These are phyloP conservation scores for Rhinophrynus dorsalis DNA, from an alignment of 2,797 vertebrate species.

Conservation along the genomic window DNA sequence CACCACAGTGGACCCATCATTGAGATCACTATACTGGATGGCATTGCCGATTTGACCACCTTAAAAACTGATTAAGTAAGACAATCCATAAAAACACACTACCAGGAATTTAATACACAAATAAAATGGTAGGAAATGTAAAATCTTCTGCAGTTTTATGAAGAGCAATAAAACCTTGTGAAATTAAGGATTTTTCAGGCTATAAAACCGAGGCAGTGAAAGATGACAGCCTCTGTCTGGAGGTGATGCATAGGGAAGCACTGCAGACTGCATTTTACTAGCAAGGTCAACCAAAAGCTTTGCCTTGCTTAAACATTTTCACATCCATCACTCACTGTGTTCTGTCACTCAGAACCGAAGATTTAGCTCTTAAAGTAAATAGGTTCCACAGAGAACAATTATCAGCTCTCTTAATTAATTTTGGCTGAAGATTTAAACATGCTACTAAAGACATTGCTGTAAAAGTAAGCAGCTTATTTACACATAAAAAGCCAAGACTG, in stretches of 20 bases:
- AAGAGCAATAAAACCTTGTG: slow-evolving; percentile 53
- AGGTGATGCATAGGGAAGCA: slow-evolving; percentile 23
- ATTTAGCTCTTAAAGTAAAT: background rate
- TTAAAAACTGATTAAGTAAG: slow-evolving; percentile 57
- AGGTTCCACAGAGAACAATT: background rate
- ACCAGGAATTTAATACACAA: slow-evolving; percentile 47
- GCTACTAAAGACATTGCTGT: slow-evolving; percentile 29
- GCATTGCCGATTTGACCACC: slow-evolving; percentile 57
- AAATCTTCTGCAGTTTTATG: slow-evolving; percentile 54
- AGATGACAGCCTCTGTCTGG: slow-evolving; percentile 22
- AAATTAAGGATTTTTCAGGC: slow-evolving; percentile 55
- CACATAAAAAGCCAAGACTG: slow-evolving; percentile 16
- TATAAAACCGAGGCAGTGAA: slow-evolving; percentile 51
- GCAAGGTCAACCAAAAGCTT: slow-evolving; percentile 29
- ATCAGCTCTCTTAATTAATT: slow-evolving; percentile 21
- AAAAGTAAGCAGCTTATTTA: slow-evolving; percentile 23
- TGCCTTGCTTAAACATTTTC: background rate
- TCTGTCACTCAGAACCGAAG: background rate
- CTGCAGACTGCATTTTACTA: background rate
- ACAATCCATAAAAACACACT: slow-evolving; percentile 57
- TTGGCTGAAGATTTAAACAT: slow-evolving; percentile 22
- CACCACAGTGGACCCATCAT: too few relatives aligned
- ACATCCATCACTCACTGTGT: slow-evolving; percentile 14
- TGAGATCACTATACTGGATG: too few relatives aligned
- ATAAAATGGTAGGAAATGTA: slow-evolving; percentile 58